Base-by-base conservation (phyloP, 2,113 vertebrate genomes). In the Merops nubicus region DNA sequence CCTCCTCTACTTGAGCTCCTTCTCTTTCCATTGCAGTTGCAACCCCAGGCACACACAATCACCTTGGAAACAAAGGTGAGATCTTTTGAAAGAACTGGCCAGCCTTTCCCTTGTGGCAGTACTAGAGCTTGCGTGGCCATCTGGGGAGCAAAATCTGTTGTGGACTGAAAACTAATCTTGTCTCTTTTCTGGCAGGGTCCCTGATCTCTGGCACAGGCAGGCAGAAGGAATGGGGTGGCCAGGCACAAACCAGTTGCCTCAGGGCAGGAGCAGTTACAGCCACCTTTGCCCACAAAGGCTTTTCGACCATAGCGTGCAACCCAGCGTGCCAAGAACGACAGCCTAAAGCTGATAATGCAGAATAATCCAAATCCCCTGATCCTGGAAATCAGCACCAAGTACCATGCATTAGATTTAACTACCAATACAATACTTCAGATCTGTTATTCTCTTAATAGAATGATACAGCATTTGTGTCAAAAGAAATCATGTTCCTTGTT, bases 281-380 rank as follows among this genome's bases (percentile, higher is more conserved):
- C 43, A 59, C 57, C 79, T 83, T 45, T 3, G 6, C 47, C 70
- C 85, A 53, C 4, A n/a, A 82, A 83, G 53, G 16, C 43, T 68
- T 72, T 67, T 15, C 3, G 6, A 56, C 38, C 70, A 42, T 38
- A 47, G 26, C 2, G 4, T 43, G 57, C 62, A 51, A 22, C 91
- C 45, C 29, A 74, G 59, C 65, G 43, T 40, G 60, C 21, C 47
- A 25, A 76, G 82, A 86, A 88, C 18, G 59, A 93, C 92, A 91
- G 86, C 50, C 47, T 40, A 79, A 92, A 93, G 76, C 88, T 69
- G 59, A 74, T 84, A 94, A 95, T 80, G 79, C 79, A 91, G 92
- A 82, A 57, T 91, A 88, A 94, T 88, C 91, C 88, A 93, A 97
- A 95, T 86, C 94, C 68, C n/a, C 85, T 89, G 60, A 96, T 86